Conservation (phyloP, 2,797 vertebrate genomes). For the Natrix natrix region DNA sequence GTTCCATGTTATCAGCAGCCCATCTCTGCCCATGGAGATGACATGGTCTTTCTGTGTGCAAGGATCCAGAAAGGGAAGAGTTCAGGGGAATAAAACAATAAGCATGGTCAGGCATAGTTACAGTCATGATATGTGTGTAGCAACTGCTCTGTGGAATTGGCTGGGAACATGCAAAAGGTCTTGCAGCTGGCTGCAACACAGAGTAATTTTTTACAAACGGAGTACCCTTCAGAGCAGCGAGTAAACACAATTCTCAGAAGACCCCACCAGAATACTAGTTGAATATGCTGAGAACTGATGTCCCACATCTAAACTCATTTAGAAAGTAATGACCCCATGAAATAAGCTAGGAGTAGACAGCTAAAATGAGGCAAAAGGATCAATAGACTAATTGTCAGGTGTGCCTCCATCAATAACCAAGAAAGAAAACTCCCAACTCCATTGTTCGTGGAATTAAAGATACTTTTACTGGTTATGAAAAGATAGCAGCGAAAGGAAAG, state of each 20-base stretch:
- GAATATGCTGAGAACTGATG: neutral
- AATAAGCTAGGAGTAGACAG: neutral
- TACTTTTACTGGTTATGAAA: too few relatives aligned
- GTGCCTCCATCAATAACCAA: too few relatives aligned
- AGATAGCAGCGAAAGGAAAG: too few relatives aligned
- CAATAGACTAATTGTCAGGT: too few relatives aligned
- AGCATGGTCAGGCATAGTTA: neutral
- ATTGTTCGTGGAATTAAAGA: too few relatives aligned
- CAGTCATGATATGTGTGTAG: too few relatives aligned
- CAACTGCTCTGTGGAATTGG: neutral
- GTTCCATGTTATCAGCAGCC: constrained; percentile 82
- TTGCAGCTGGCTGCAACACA: neutral
- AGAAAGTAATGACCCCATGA: neutral
- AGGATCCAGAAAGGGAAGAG: neutral
- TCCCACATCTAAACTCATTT: neutral
- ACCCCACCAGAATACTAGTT: neutral
- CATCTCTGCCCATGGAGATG: constrained; percentile 75
- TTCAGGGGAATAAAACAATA: neutral
- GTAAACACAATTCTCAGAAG: neutral
- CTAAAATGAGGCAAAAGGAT: neutral
- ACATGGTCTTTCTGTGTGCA: constrained; percentile 76
- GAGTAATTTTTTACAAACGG: neutral
- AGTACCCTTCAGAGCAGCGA: neutral
- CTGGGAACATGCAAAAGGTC: neutral
- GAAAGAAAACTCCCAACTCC: too few relatives aligned